Conservation (phyloP, 2,888 invertebrate genomes). For the Alsophila aescularia region DNA sequence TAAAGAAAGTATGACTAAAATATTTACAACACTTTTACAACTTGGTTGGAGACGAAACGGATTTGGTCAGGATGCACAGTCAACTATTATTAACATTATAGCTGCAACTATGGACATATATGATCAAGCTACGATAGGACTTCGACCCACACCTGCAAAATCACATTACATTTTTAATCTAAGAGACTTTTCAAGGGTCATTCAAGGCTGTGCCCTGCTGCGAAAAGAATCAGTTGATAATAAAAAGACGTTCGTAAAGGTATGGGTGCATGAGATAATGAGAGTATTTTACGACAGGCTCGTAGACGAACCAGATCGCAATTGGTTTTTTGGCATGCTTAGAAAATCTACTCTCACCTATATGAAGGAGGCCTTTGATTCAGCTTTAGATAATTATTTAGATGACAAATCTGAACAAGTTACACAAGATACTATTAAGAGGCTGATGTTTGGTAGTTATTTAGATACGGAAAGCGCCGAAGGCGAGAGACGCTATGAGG, state of each 20-base stretch:
- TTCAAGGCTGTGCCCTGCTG: conserved; percentile 93
- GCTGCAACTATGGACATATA: conserved; percentile 93
- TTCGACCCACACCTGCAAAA: conserved; percentile 93
- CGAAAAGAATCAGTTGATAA: conserved; percentile 91
- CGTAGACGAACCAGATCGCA: conserved; percentile 87
- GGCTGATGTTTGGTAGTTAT: conserved; percentile 94
- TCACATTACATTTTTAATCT: conserved; percentile 95
- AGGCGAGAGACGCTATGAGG: conserved; percentile 93
- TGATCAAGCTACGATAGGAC: conserved; percentile 86
- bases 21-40: conserved; percentile 91
- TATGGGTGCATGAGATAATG: conserved; percentile 95
- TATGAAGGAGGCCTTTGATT: conserved; percentile 93
- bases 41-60: conserved; percentile 91
- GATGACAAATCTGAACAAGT: conserved; percentile 79
- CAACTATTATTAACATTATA: conserved; percentile 88
- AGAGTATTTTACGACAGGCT: conserved; percentile 93
- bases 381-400: conserved; percentile 88
- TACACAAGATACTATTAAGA: conserved; percentile 86
- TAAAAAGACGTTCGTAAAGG: conserved; percentile 88
- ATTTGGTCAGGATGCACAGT: conserved; percentile 90
- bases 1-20: conserved; percentile 93
- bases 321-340: conserved; percentile 89
- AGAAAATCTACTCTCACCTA: conserved; percentile 86
- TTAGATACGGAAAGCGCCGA: conserved; percentile 91
- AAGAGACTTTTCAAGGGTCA: conserved; percentile 91